These are phyloP conservation scores for Danionella cerebrum DNA, from an alignment of 2,113 vertebrate genomes.

Conservation along the genomic window DNA sequence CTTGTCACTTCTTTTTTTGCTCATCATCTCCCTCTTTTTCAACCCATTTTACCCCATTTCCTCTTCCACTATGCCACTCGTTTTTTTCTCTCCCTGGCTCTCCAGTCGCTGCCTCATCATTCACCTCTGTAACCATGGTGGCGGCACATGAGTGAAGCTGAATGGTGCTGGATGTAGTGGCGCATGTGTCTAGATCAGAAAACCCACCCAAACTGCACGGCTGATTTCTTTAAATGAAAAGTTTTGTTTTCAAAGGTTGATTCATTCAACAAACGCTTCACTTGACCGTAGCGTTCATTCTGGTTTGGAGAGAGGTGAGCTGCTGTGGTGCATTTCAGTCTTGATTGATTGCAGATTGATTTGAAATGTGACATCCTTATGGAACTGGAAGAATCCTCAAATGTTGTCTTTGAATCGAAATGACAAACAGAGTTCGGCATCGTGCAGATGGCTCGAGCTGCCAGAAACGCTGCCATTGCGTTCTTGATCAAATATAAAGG, in stretches of 20 bases:
- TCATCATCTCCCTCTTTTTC: background rate
- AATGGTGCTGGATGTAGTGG: too few species aligned
- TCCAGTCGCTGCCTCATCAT: background rate
- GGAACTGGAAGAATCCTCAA: background rate
- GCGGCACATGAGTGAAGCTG: background rate
- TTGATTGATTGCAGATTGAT: background rate
- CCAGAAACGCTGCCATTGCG: background rate
- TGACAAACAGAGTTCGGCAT: constrained; percentile 9
- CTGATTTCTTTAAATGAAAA: background rate
- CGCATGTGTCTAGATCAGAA: background rate
- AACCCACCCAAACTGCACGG: background rate
- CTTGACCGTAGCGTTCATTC: too few species aligned
- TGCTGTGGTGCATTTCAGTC: too few species aligned
- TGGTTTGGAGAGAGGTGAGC: too few species aligned
- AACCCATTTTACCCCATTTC: background rate
- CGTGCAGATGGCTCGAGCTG: constrained; percentile 26
- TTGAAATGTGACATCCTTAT: background rate
- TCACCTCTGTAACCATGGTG: background rate
- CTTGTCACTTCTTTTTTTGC: background rate
- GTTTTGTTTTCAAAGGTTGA: background rate
- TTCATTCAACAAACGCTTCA: background rate
- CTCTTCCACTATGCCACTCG: background rate
- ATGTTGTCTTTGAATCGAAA: constrained; percentile 1
- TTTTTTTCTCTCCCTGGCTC: background rate
- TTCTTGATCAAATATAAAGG: background rate